Conservation (phyloP, 1,140 invertebrate genomes). For the Atopsyche davidsoni region DNA sequence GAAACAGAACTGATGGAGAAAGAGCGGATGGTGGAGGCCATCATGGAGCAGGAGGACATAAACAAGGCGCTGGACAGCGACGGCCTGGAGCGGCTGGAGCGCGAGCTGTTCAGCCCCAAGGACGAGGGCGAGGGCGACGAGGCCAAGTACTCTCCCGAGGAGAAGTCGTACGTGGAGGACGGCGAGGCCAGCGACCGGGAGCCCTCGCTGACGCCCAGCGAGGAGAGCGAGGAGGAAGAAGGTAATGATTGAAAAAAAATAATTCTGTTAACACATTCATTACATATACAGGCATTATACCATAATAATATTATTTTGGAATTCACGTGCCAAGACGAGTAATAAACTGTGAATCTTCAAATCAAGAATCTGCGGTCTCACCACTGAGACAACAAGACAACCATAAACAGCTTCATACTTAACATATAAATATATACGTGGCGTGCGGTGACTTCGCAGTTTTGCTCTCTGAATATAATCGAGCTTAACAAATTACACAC, state of each 20-base stretch:
- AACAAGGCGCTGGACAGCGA: constrained; percentile 36
- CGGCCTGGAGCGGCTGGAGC: constrained; percentile 34
- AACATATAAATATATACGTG: no score
- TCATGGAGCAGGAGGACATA: constrained; percentile 26
- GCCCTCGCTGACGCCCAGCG: constrained; percentile 47
- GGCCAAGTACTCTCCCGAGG: constrained; percentile 67
- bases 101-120: constrained; percentile 32
- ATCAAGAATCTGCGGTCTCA: no score
- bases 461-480: no score
- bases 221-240: constrained; percentile 58
- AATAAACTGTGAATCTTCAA: no score
- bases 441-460: no score
- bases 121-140: constrained; percentile 53
- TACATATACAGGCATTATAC: no score
- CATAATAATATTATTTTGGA: no score
- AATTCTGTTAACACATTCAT: background rate
- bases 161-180: constrained; percentile 56
- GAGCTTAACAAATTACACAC: no score
- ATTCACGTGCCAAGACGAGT: no score
- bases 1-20: constrained; percentile 60
- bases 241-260: constrained; percentile 30
- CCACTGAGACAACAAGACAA: no score
- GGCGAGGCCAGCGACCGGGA: constrained; percentile 46
- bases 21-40: constrained; percentile 56
- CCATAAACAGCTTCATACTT: no score